Base-by-base conservation (phyloP, 2,888 invertebrate genomes). In the Acleris emargana region DNA sequence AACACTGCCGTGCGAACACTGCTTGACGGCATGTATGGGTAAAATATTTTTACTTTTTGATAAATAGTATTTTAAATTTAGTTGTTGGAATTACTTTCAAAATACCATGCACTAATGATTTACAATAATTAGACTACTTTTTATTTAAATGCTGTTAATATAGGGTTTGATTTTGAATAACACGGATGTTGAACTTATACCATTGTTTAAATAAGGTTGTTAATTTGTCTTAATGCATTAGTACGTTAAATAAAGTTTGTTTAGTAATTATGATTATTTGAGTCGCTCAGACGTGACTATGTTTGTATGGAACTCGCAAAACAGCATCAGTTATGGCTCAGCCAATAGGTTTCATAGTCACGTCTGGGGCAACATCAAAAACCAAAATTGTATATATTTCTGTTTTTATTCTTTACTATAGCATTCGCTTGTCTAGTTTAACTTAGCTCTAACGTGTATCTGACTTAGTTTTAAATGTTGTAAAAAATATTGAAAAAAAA, bases 401-500 rank as follows among this genome's bases (percentile, higher is more conserved):
- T 60, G 60, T 60, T 66, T 54, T 61, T 43, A 58, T 53, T 25
- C 17, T 62, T 28, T 51, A 51, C 38, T 55, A 22, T 73, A 72
- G 63, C 38, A 67, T 67, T 70, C 67, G 51, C 67, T 72, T 68
- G 45, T 68, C 11, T 63, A 68, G 43, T 25, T n/a, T 68, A 59
- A 70, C 64, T 64, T 69, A 67, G 58, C 43, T 62, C 61, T 67
- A 70, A 68, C 5, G 18, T 68, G 61, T 68, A 58, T 64, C 68
- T 59, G 68, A 60, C 59, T 63, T 49, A 68, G 18, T 58, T 51
- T 53, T 67, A 64, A 67, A 67, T 49, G 63, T 64, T 72, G 69
- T 73, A 70, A 75, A 76, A 72, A 74, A 73, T 60, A 54, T 69
- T 64, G 70, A 68, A 67, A 66, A 62, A 54, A 50, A 62, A 64